Evolutionary conservation across 1,140 invertebrate genomes (phyloP), one percentile per base, ranked within the genome.

Genomic region (Lordiphosa collinella): DNA sequence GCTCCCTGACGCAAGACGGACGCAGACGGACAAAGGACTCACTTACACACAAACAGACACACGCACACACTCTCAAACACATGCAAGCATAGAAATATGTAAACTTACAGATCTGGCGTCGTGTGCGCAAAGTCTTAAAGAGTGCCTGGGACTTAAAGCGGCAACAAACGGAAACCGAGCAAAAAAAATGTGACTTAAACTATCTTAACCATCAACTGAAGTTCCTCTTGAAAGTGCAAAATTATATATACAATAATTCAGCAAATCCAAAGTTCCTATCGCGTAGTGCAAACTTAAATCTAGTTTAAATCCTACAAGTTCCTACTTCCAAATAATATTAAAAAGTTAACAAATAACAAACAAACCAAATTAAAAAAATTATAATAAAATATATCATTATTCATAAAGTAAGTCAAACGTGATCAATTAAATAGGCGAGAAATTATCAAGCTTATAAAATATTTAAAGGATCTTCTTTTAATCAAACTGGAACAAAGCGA

Each of bases 1-100:
- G 76, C 71, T 82, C 61, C 61, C 76, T 80, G 76, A 70, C 76
- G 71, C 49, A 52, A 66, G 57, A 82, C 76, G 75, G 69, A 76
- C 62, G 61, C 52, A 56, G 63, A 82, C 76, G 62, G 75, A 80
- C 61, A 56, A 40, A 54, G 48, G 59, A 75, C 71, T 38, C 46
- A 35, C 38, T 32, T 14, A 46, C 32, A 55, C 31, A 43, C 16
- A 18, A 10, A 46, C 32, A 55, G 18, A 43, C 16, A 18, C 12
- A 29, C 9, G 49, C 44, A 44, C 43, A 53, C 29, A 37, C 16
- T 52, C n/a, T n/a, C n/a, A n/a, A n/a, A n/a, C n/a, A n/a, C 54
- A 37, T 12, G 12, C 31, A 29, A 18, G 25, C 40, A 25, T 18
- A 43, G 12, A 53, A 46, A 43, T 31, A 12, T n/a, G 12, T 22